These are phyloP conservation scores for Kryptolebias ocellatus DNA, from an alignment of 2,797 vertebrate species.

Conservation along the genomic window DNA sequence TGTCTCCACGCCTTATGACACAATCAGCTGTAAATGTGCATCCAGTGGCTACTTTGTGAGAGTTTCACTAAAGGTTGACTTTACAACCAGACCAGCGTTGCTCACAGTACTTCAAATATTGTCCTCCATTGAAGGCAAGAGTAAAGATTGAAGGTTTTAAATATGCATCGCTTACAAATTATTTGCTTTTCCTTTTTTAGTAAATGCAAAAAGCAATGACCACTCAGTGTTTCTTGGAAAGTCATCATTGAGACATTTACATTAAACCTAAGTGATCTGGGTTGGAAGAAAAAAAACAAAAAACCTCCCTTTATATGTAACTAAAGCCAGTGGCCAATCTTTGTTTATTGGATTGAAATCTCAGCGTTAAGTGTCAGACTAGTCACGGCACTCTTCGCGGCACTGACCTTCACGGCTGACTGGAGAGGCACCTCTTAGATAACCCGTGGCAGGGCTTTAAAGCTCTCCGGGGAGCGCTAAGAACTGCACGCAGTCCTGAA, in stretches of 20 bases:
- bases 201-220: background rate
- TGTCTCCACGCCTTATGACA: no score
- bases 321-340: background rate
- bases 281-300: background rate
- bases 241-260: background rate
- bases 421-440: constrained; percentile 46
- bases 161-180: no score
- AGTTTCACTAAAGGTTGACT: no score
- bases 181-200: no score
- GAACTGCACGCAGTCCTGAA: constrained; percentile 11
- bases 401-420: constrained; percentile 53
- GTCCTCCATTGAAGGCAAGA: no score
- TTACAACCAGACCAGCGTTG: no score
- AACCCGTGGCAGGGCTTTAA: constrained; percentile 38
- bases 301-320: background rate
- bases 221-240: background rate
- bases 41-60: no score
- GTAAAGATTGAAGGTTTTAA: no score
- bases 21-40: no score
- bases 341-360: constrained; percentile 8
- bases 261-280: background rate
- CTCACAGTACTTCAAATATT: no score
- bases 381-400: constrained; percentile 42
- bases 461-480: constrained; percentile 32
- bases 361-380: constrained; percentile 22